These are phyloP conservation scores for Nomada flava DNA, from an alignment of 2,888 invertebrate genomes.

Conservation along the genomic window DNA sequence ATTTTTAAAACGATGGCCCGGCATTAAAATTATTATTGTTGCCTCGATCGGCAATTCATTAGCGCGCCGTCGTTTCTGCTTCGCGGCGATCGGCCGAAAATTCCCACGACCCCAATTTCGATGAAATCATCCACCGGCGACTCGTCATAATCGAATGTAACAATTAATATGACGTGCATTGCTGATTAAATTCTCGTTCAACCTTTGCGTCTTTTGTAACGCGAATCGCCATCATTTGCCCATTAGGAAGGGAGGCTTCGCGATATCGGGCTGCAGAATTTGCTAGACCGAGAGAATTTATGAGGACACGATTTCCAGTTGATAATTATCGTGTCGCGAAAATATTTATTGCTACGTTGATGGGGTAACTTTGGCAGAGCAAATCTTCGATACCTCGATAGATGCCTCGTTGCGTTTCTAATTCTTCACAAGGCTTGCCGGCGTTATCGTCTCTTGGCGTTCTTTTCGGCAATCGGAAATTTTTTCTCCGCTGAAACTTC, in stretches of 20 bases:
- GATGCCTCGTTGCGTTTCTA: too few relatives aligned
- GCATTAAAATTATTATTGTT: slow-evolving; percentile 56
- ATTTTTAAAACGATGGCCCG: slow-evolving; percentile 44
- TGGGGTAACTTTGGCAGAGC: too few relatives aligned
- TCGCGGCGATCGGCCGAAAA: neutral
- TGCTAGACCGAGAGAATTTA: too few relatives aligned
- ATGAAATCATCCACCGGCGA: slow-evolving; percentile 39
- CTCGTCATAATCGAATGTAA: slow-evolving; percentile 43
- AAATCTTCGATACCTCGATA: too few relatives aligned
- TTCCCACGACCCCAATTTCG: slow-evolving; percentile 13
- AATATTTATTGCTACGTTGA: too few relatives aligned
- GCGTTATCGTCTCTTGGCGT: too few relatives aligned
- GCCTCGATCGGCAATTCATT: slow-evolving; percentile 55
- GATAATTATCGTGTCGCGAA: too few relatives aligned
- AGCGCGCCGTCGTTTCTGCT: slow-evolving; percentile 35
- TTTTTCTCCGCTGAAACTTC: neutral
- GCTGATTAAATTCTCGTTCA: slow-evolving; percentile 55
- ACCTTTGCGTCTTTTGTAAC: neutral
- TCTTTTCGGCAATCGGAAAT: too few relatives aligned
- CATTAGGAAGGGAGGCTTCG: too few relatives aligned
- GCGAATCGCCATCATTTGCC: too few relatives aligned
- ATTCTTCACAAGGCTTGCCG: neutral
- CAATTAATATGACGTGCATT: slow-evolving; percentile 46
- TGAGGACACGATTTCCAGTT: too few relatives aligned
- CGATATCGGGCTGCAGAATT: too few relatives aligned